These are phyloP conservation scores for Podarcis lilfordi DNA, from an alignment of 2,797 vertebrate species.

Conservation along the genomic window DNA sequence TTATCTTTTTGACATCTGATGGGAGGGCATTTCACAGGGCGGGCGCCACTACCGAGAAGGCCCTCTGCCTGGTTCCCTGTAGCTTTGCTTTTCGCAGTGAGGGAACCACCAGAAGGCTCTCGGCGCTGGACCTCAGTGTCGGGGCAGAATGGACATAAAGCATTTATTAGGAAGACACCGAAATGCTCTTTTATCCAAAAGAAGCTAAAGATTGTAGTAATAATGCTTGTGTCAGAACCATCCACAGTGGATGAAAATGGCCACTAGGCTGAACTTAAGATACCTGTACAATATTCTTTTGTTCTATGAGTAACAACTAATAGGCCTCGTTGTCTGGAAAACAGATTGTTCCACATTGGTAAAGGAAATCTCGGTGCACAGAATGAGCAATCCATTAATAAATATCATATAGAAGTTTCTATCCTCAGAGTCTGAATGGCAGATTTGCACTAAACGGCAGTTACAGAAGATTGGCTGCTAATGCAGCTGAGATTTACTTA, in stretches of 20 bases:
- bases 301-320: slow-evolving; percentile 37
- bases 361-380: slow-evolving; percentile 17
- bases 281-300: slow-evolving; percentile 20
- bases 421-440: slow-evolving; percentile 27
- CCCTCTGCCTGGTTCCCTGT: too few species aligned
- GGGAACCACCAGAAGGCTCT: too few species aligned
- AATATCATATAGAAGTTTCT: background rate
- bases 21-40: too few species aligned
- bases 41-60: too few species aligned
- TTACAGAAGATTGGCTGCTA: slow-evolving; percentile 32
- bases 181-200: background rate
- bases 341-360: slow-evolving; percentile 19
- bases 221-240: slow-evolving; percentile 5
- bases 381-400: slow-evolving; percentile 5
- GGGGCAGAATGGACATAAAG: background rate
- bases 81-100: too few species aligned
- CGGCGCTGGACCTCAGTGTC: too few species aligned
- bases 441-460: slow-evolving; percentile 28
- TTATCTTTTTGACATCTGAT: too few species aligned
- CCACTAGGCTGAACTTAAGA: slow-evolving; percentile 21
- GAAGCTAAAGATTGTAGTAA: background rate
- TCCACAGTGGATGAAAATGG: slow-evolving; percentile 17
- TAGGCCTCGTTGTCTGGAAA: slow-evolving; percentile 24
- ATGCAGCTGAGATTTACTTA: slow-evolving; percentile 34
- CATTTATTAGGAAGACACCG: background rate